Percentiles rank a stretch among this genome's conserved stretches.
Conservation (phyloP, 2,888 invertebrate species). For the Papilio gigon region DNA sequence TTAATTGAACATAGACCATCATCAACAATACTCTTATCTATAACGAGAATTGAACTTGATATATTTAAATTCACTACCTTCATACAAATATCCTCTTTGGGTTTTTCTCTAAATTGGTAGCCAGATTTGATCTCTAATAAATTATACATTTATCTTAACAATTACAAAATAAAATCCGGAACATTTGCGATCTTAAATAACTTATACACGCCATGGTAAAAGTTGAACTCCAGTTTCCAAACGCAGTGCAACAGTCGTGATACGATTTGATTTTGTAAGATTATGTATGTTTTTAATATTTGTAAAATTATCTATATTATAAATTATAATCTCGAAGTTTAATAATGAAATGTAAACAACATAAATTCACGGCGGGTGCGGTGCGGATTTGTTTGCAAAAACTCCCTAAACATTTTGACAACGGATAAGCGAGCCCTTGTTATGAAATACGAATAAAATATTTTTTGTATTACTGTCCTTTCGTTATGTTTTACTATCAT, state of each 20-base stretch:
- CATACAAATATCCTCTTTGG: too few relatives aligned
- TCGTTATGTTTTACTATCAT: neutral
- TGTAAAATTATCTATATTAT: neutral
- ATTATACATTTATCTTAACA: too few relatives aligned
- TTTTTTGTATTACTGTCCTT: conserved; percentile 4
- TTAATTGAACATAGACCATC: neutral
- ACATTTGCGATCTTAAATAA: too few relatives aligned
- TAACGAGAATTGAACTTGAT: too few relatives aligned
- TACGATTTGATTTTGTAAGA: neutral
- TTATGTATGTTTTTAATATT: neutral
- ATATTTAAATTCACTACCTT: too few relatives aligned
- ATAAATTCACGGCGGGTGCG: neutral
- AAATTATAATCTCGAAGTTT: neutral
- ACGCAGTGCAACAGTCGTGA: too few relatives aligned
- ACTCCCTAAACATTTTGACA: conserved; percentile 28
- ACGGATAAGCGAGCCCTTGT: neutral
- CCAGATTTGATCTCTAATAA: too few relatives aligned
- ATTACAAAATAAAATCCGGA: too few relatives aligned
- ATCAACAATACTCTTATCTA: too few relatives aligned
- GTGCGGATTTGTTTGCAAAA: conserved; percentile 22
- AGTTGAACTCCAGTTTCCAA: too few relatives aligned
- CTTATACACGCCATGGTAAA: too few relatives aligned
- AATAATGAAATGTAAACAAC: neutral
- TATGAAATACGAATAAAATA: conserved; percentile 20
- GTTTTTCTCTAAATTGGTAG: too few relatives aligned